These are phyloP conservation scores for Myotis yumanensis DNA, from an alignment of 2,113 vertebrate species.

Conservation along the genomic window DNA sequence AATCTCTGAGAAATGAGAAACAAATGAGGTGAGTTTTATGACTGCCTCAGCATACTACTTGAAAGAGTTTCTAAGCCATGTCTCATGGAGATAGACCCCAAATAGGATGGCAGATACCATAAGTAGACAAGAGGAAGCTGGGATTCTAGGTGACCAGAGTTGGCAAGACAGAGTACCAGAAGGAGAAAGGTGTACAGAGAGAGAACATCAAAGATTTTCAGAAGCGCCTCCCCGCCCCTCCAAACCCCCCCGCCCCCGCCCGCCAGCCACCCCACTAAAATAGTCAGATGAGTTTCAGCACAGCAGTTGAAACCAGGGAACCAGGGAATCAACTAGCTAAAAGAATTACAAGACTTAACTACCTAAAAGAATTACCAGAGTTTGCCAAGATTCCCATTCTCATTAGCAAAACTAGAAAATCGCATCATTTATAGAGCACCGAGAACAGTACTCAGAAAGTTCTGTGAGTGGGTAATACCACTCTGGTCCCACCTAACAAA, in stretches of 20 bases:
- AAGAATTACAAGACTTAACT: neutral
- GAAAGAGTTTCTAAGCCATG: neutral
- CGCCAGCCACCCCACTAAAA: neutral
- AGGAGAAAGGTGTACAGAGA: neutral
- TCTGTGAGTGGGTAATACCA: neutral
- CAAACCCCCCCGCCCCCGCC: no score
- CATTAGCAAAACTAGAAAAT: neutral
- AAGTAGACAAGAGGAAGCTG: neutral
- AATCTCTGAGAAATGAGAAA: slow-evolving; percentile 4
- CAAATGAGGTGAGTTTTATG: neutral
- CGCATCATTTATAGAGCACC: neutral
- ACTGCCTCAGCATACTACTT: neutral
- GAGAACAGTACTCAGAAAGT: neutral
- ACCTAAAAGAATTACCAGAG: neutral
- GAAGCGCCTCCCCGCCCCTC: no score
- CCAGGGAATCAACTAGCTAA: neutral
- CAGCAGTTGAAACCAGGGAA: neutral
- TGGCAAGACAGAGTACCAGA: neutral
- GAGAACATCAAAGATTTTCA: neutral
- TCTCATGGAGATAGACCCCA: neutral
- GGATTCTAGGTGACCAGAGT: neutral
- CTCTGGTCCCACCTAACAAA: neutral
- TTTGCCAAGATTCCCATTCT: neutral
- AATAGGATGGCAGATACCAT: neutral
- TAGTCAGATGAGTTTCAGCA: neutral